These are phyloP conservation scores for Calypte anna DNA, from an alignment of 2,113 vertebrate genomes.

Conservation along the genomic window DNA sequence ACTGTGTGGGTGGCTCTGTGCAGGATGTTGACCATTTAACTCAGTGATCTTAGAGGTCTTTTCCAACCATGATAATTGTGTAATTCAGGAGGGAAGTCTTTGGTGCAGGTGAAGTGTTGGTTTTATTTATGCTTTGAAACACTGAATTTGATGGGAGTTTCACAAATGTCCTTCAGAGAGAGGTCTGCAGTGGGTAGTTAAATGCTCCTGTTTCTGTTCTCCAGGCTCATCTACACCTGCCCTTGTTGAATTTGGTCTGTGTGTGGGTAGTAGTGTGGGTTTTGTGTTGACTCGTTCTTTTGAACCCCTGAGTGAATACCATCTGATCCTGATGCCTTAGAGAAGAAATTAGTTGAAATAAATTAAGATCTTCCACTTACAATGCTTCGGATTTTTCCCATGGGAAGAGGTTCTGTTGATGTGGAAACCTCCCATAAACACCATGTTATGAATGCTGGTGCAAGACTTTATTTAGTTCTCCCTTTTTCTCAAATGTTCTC, in stretches of 20 bases:
- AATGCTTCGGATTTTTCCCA: not conserved
- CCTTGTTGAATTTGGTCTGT: not conserved
- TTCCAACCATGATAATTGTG: no score
- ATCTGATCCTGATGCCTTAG: not conserved
- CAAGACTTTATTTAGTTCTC: not conserved
- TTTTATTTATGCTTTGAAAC: not conserved
- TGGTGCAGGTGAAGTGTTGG: not conserved
- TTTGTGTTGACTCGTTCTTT: not conserved
- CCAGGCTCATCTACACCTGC: not conserved
- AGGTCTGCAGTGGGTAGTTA: not conserved
- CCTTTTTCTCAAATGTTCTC: not conserved
- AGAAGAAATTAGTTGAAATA: not conserved
- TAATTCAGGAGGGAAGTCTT: not conserved
- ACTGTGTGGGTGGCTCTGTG: not conserved
- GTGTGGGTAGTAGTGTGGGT: not conserved
- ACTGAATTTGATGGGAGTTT: not conserved
- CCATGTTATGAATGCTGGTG: not conserved
- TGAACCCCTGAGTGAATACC: not conserved
- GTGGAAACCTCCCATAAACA: not conserved
- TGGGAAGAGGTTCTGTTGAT: not conserved
- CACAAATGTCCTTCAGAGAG: not conserved
- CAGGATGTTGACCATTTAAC: not conserved
- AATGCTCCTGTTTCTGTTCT: not conserved
- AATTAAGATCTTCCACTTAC: not conserved
- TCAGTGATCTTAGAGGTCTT: no score